Evolutionary conservation across 2,113 vertebrate species (phyloP).

Genomic region (Lota lota): DNA sequence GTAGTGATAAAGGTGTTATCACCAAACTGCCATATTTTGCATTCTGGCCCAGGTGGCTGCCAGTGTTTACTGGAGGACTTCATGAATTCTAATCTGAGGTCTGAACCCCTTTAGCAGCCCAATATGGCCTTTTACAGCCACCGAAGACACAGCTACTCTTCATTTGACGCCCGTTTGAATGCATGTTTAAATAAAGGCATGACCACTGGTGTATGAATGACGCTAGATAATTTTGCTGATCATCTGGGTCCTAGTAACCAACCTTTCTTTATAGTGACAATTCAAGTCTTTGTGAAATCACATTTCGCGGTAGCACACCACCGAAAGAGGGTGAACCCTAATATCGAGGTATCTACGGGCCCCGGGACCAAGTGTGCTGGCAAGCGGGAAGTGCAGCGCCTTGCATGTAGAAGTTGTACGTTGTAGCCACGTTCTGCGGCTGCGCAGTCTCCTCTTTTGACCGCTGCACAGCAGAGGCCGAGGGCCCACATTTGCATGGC

Average conservation of each 20-base stretch:
- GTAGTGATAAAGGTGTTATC: no score
- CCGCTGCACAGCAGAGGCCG: slow-evolving; percentile 55
- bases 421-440: slow-evolving; percentile 67
- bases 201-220: no score
- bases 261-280: no score
- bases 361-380: slow-evolving; percentile 51
- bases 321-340: no score
- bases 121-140: slow-evolving; percentile 27
- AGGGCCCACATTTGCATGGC: slow-evolving; percentile 65
- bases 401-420: slow-evolving; percentile 70
- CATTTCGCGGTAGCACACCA: no score
- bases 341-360: neutral
- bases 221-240: no score
- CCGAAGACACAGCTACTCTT: neutral
- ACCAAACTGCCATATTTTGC: slow-evolving; percentile 17
- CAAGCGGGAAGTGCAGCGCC: slow-evolving; percentile 42
- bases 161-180: no score
- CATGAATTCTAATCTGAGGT: slow-evolving; percentile 40
- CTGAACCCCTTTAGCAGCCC: slow-evolving; percentile 39
- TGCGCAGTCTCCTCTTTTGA: slow-evolving; percentile 59
- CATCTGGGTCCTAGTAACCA: no score
- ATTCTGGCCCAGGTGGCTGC: slow-evolving; percentile 44
- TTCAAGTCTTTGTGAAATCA: no score
- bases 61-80: slow-evolving; percentile 8
- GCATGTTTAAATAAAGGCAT: no score